Evolutionary conservation across 1,140 invertebrate species (phyloP), one percentile per base, ranked within the genome.

Genomic region (Augochlora pura): DNA sequence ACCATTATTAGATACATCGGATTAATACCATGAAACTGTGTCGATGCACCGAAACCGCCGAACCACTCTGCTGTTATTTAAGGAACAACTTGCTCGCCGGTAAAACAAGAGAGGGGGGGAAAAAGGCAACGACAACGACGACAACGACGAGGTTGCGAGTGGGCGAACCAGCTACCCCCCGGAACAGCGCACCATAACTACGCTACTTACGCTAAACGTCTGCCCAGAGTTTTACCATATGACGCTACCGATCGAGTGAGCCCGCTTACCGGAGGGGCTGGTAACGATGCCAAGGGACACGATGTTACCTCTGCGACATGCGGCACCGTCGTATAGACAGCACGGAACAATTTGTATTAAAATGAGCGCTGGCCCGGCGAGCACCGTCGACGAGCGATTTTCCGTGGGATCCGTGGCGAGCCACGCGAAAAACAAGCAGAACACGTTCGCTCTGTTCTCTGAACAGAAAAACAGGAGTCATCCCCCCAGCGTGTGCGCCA

Each of bases 281-380:
- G 85, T 86, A 85, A 88, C 80, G 86, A 87, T 59, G 75, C 65
- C 81, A 74, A 77, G 83, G 86, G 77, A 82, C 70, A 60, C 76
- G 57, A 76, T 77, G 86, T 77, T 68, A 64, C 65, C 62, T 59
- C 68, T 78, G 80, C 88, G 87, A 89, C 89, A 90, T 85, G 84
- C 88, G 88, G 88, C 70, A 65, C 23, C 77, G 39, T 86, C 80
- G 54, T 82, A 84, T 81, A 86, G 57, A 63, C 67, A 52, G 72
- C 25, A 63, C 66, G 76, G 66, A 83, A 89, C 88, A 86, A 91
- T 90, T 89, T 90, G 84, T 90, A 90, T 91, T 88, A 85, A 91
- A 90, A 91, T 88, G 84, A 89, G 83, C 68, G 27, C 66, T 71
- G 74, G 74, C 66, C 46, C 81, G 80, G n/a, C n/a, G n/a, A n/a